These are phyloP conservation scores for Cloeon dipterum DNA, from an alignment of 2,888 invertebrate species.

Conservation along the genomic window DNA sequence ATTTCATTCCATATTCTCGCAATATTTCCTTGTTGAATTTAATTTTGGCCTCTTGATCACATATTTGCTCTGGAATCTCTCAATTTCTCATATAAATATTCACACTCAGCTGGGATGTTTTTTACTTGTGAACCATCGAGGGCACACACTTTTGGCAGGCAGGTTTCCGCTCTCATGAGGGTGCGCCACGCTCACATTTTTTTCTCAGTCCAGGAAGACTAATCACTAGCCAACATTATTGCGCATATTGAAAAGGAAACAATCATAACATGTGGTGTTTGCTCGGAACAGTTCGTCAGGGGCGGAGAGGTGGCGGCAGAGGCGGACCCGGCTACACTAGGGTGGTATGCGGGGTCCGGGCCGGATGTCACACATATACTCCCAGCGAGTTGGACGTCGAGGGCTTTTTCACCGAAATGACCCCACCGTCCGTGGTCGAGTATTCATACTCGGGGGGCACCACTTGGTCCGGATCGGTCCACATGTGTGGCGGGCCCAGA, in stretches of 20 bases:
- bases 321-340: not conserved
- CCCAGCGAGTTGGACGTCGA: not conserved
- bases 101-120: no score
- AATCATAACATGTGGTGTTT: not conserved
- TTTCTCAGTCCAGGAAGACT: no score
- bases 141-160: no score
- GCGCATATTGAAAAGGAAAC: not conserved
- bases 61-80: no score
- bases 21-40: no score
- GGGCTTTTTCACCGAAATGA: not conserved
- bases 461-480: no score
- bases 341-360: not conserved
- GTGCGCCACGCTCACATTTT: no score
- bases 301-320: not conserved
- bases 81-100: no score
- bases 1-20: no score
- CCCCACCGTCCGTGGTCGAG: not conserved
- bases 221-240: not conserved
- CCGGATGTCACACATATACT: constrained; percentile 1
- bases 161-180: no score
- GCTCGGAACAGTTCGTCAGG: not conserved
- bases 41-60: no score
- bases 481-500: not conserved
- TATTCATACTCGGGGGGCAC: not conserved
- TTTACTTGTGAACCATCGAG: no score